Conservation (phyloP, 64 coral and sea anemone species). For the Pocillopora damicornis region DNA sequence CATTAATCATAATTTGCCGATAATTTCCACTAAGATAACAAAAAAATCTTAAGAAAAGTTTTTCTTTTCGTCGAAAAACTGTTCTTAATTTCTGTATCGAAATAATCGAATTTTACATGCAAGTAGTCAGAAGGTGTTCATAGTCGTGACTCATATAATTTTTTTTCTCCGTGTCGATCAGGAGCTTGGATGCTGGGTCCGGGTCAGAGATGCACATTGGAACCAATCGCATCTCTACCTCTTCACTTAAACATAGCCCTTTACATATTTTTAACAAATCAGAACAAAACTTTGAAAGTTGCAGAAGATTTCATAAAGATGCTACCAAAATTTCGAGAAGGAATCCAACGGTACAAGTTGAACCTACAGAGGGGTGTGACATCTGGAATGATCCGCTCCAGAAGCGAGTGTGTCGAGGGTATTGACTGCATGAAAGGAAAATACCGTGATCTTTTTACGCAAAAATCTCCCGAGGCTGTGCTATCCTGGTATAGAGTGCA, state of each 20-base stretch:
- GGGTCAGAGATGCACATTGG: not conserved
- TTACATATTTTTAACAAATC: slow-evolving; percentile 22
- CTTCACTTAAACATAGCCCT: slow-evolving; percentile 16
- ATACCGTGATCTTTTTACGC: not conserved
- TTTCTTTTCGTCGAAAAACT: no score
- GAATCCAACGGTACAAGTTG: slow-evolving; percentile 20
- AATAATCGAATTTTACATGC: no score
- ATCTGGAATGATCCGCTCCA: slow-evolving; percentile 50
- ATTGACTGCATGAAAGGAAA: slow-evolving; percentile 6
- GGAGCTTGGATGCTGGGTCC: slow-evolving; percentile 59
- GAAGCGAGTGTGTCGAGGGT: slow-evolving; percentile 29
- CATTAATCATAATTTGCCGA: no score
- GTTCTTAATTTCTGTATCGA: no score
- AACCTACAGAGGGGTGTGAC: slow-evolving; percentile 37
- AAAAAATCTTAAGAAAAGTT: no score
- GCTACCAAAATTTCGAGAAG: not conserved
- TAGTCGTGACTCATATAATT: not conserved
- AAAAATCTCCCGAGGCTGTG: not conserved
- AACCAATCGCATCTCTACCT: slow-evolving; percentile 30
- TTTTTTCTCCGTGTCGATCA: not conserved
- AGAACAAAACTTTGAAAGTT: not conserved
- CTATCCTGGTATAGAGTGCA: slow-evolving; percentile 1
- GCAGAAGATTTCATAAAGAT: slow-evolving; percentile 17
- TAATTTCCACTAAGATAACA: no score
- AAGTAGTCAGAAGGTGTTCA: no score